Conservation (phyloP, 2,113 vertebrate genomes). For the Thamnaconus septentrionalis region DNA sequence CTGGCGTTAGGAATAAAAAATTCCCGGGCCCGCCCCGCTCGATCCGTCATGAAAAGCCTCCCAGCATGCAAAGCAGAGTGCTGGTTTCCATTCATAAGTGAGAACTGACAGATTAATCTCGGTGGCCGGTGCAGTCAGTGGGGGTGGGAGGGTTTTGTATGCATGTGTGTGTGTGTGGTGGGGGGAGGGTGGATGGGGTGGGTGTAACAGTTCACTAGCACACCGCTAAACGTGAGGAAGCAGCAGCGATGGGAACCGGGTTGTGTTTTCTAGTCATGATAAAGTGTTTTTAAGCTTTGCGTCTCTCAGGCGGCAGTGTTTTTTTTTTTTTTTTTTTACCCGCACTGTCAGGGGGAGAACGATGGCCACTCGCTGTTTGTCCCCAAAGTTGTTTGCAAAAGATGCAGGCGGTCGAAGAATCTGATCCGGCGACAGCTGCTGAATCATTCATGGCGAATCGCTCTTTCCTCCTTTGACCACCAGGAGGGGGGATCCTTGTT, state of each 20-base stretch:
- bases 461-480: slow-evolving; percentile 33
- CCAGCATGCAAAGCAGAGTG: slow-evolving; percentile 12
- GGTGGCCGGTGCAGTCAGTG: slow-evolving; percentile 6
- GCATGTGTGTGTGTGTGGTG: too few species aligned
- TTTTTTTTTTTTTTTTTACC: background rate
- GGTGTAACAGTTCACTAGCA: background rate
- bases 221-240: slow-evolving; percentile 17
- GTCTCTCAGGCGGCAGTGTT: slow-evolving; percentile 6
- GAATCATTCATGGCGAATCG: slow-evolving; percentile 55
- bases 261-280: slow-evolving; percentile 22
- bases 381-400: slow-evolving; percentile 26
- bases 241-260: slow-evolving; percentile 10
- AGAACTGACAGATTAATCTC: slow-evolving; percentile 48
- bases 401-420: slow-evolving; percentile 36
- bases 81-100: slow-evolving; percentile 11
- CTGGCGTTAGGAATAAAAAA: too few species aligned
- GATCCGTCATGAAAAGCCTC: too few species aligned
- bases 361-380: slow-evolving; percentile 12
- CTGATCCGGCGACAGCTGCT: slow-evolving; percentile 43
- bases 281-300: background rate
- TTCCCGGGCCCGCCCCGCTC: too few species aligned
- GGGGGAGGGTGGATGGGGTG: too few species aligned
- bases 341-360: slow-evolving; percentile 1
- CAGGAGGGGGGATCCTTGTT: slow-evolving; percentile 16
- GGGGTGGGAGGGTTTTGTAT: slow-evolving; percentile 11